Base-by-base conservation (phyloP, 1,140 invertebrate species). In the Neuroterus valhalla region DNA sequence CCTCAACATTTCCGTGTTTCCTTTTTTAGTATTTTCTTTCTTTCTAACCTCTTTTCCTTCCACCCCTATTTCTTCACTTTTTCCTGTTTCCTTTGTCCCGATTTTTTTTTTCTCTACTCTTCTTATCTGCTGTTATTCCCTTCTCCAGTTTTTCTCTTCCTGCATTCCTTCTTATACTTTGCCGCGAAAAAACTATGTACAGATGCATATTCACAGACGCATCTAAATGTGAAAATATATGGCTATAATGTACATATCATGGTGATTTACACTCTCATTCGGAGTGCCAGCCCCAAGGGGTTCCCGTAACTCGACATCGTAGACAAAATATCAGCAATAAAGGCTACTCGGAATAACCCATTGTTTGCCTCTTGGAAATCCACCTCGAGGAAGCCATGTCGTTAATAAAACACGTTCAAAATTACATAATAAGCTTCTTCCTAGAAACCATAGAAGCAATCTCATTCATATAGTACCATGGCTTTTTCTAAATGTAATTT, bases 311-410 rank as follows among this genome's bases (percentile, higher is more conserved):
- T 48, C 17, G 46, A 42, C 23, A 19, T 43, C 75, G 83, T 84
- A 87, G 86, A 87, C 86, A 81, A 86, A 87, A 87, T 85, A 87
- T 82, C 78, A 78, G 73, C 80, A 75, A 77, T 70, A 66, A 74
- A 82, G 78, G 80, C 83, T 85, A 84, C 83, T 81, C 72, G 44
- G 73, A 85, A 38, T 38, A 38, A 85, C 76, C 73, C 74, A 79
- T 71, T 83, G 82, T 78, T 80, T 75, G 50, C 52, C 52, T 17
- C 42, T 68, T 38, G 70, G 68, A 72, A 68, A 66, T 67, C 31
- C 10, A 38, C 31, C 31, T 38, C 31, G 31, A 38, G 31, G 31
- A 38, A 38, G 31, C 66, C 52, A 15, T 66, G 67, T 71, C 55
- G 14, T 17, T 19, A 42, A 19, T 46, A 74, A 70, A 66, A 26